These are phyloP conservation scores for Coptotermes formosanus DNA, from an alignment of 1,140 invertebrate species.

Conservation along the genomic window DNA sequence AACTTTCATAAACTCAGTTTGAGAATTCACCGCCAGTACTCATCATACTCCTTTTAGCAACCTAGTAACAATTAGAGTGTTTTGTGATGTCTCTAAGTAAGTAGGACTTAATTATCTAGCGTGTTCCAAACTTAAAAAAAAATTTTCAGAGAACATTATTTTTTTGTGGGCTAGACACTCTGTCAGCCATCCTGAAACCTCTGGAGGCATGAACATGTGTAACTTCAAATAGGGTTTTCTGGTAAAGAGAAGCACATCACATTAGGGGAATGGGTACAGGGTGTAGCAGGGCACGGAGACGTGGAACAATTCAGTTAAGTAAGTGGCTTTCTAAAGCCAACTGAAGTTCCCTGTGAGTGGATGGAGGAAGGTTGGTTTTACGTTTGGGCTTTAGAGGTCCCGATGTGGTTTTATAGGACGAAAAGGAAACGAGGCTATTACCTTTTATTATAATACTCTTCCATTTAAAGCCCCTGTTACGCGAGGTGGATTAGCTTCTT, in stretches of 20 bases:
- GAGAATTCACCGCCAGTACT: no score
- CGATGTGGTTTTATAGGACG: slow-evolving; percentile 18
- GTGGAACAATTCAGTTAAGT: slow-evolving; percentile 32
- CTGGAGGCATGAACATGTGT: not conserved
- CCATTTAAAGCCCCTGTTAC: not conserved
- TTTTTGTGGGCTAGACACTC: not conserved
- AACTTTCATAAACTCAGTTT: no score
- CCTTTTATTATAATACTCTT: slow-evolving; percentile 15
- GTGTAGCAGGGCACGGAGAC: not conserved
- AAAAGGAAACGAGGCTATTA: slow-evolving; percentile 8
- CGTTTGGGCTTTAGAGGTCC: slow-evolving; percentile 8
- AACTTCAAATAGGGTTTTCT: slow-evolving; percentile 13
- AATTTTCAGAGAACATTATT: not conserved
- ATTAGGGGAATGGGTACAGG: slow-evolving; percentile 22
- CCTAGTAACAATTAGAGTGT: no score
- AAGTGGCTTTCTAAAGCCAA: slow-evolving; percentile 25
- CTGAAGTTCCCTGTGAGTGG: slow-evolving; percentile 3
- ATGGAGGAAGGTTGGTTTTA: not conserved
- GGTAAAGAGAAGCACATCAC: slow-evolving; percentile 23
- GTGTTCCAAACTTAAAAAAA: no score
- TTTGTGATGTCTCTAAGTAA: no score
- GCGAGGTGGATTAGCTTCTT: not conserved
- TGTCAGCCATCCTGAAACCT: not conserved
- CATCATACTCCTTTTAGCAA: no score
- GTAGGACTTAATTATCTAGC: no score